Conservation (phyloP, 2,888 invertebrate genomes). For the Sycophila texana region DNA sequence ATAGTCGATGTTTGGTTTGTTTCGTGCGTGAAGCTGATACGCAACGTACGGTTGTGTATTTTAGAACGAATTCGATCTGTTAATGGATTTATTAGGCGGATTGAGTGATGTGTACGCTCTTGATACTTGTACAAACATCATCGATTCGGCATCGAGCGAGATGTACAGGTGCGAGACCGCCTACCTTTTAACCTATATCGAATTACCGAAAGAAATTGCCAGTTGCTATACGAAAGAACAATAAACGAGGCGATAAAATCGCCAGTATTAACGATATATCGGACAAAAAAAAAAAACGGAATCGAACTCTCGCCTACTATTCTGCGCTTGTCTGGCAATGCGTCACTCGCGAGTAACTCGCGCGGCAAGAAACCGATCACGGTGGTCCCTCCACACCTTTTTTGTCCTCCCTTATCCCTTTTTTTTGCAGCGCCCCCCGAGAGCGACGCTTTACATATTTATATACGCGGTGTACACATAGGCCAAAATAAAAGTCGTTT, state of each 20-base stretch:
- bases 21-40: too few relatives aligned
- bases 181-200: not conserved
- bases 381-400: conserved; percentile 12
- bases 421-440: not conserved
- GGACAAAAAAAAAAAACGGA: not conserved
- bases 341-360: not conserved
- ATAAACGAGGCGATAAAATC: not conserved
- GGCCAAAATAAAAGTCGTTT: not conserved
- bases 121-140: too few relatives aligned
- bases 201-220: not conserved
- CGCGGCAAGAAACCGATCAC: not conserved
- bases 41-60: too few relatives aligned
- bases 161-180: too few relatives aligned
- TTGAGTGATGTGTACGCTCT: too few relatives aligned
- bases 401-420: not conserved
- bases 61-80: too few relatives aligned
- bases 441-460: not conserved
- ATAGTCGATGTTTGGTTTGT: too few relatives aligned
- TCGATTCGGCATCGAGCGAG: too few relatives aligned
- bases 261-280: not conserved
- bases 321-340: conserved; percentile 8
- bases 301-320: conserved; percentile 4
- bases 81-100: too few relatives aligned
- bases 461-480: not conserved
- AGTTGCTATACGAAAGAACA: not conserved